Base-by-base conservation (phyloP, 2,888 invertebrate species). In the Pollenia griseotomentosa region DNA sequence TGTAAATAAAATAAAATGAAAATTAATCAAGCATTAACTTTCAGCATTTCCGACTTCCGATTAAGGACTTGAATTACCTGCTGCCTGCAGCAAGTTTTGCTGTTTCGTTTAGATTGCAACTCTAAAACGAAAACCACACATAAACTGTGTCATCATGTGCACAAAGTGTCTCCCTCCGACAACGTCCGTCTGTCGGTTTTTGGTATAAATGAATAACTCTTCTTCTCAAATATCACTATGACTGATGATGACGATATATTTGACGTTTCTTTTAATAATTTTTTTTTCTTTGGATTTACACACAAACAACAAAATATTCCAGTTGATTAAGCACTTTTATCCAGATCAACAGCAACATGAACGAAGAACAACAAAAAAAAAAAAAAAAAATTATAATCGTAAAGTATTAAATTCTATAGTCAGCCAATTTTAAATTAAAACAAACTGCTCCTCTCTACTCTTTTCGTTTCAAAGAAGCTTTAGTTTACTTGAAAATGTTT, bases 261-360 rank as follows among this genome's bases (percentile, higher is more conserved):
- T 61, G 23, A 71, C 19, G 46, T 83, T 81, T 68, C 19, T 66
- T 77, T 66, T 46, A 14, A 65, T 66, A 9, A 51, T 68, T 16
- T 42, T 65, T 44, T 33, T 57, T 55, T 23, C 80, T 23, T 68
- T 55, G n/a, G 16, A 46, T 82, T 82, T 23, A 11, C 23, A 44
- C 61, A 42, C 33, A 33, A 53, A 55, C 51, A 80, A 71, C 66
- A 74, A 78, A 57, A 80, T n/a, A 88, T 92, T 92, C 91, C 91
- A 91, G 91, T 92, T 92, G 92, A 91, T 91, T 92, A 90, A 91
- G 88, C 91, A 91, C 91, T 90, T 91, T 92, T 91, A 92, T 89
- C 88, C 91, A 89, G 82, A 85, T 88, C 88, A 90, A 63, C 81
- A 83, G 86, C 79, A 87, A 83, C 33, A 65, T 40, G 9, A 74